Conservation (phyloP, 1,140 invertebrate genomes). For the Cherax quadricarinatus region DNA sequence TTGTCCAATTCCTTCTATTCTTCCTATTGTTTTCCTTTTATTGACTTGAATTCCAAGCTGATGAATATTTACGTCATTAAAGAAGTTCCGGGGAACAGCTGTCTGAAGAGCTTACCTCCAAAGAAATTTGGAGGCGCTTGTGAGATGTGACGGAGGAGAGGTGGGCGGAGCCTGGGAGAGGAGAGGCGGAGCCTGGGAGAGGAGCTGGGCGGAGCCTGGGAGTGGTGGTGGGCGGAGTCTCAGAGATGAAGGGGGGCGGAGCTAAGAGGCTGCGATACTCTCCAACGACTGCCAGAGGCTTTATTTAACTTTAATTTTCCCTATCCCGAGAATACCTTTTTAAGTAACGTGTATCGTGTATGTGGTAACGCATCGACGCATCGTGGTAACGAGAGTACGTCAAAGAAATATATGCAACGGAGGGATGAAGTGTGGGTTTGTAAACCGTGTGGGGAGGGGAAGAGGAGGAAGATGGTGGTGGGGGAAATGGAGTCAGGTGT, state of each 20-base stretch:
- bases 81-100: background rate
- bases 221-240: background rate
- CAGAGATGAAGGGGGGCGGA: slow-evolving; percentile 9
- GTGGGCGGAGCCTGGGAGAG: slow-evolving; percentile 18
- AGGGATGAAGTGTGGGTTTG: background rate
- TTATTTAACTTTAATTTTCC: background rate
- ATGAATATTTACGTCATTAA: background rate
- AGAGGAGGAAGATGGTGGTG: background rate
- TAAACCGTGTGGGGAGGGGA: background rate
- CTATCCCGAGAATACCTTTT: background rate
- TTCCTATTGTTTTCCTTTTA: too few relatives aligned
- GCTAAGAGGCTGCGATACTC: background rate
- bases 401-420: background rate
- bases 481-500: background rate
- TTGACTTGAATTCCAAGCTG: too few relatives aligned
- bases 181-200: background rate
- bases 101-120: slow-evolving; percentile 9
- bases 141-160: slow-evolving; percentile 15
- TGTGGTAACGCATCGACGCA: too few relatives aligned
- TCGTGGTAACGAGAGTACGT: too few relatives aligned
- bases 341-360: too few relatives aligned
- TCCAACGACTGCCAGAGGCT: background rate
- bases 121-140: slow-evolving; percentile 23
- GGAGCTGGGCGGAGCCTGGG: background rate
- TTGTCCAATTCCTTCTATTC: background rate